These are phyloP conservation scores for Amorpha juglandis DNA, from an alignment of 2,888 invertebrate species.

Conservation along the genomic window DNA sequence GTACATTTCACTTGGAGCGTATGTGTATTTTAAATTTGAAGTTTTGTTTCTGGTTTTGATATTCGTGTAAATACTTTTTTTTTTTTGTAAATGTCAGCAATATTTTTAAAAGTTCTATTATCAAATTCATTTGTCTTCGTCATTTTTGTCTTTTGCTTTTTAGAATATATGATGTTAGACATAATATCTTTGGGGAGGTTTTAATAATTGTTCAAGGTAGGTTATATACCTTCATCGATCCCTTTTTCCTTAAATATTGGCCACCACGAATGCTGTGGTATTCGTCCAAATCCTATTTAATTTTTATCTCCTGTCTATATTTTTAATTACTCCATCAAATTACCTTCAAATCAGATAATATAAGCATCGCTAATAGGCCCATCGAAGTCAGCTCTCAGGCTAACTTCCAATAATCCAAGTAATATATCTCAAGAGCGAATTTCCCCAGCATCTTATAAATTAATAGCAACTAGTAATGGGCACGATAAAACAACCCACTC, in stretches of 20 bases:
- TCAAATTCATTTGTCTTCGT: too few relatives aligned
- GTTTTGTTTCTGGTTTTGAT: not conserved
- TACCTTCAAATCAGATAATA: not conserved
- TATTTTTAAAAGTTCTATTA: too few relatives aligned
- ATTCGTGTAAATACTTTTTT: not conserved
- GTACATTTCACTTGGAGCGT: constrained; percentile 11
- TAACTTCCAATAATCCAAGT: constrained; percentile 16
- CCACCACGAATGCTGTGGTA: too few relatives aligned
- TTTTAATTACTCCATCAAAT: not conserved
- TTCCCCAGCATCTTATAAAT: constrained; percentile 25
- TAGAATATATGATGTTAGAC: too few relatives aligned
- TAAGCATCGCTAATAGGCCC: not conserved
- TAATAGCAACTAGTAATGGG: constrained; percentile 66
- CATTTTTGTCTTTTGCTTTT: too few relatives aligned
- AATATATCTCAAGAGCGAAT: constrained; percentile 21
- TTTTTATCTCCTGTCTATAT: not conserved
- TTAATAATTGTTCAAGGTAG: too few relatives aligned
- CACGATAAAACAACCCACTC: constrained; percentile 74
- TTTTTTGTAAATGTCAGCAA: not conserved
- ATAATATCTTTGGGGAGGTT: too few relatives aligned
- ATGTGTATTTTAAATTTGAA: not conserved
- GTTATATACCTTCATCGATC: too few relatives aligned
- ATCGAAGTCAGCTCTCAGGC: constrained; percentile 4
- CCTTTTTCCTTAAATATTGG: too few relatives aligned
- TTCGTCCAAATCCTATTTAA: too few relatives aligned